Percentiles rank a stretch among this genome's conserved stretches.
Evolutionary conservation across 2,888 invertebrate species (phyloP).

Genomic region (Tenthredo amoena): DNA sequence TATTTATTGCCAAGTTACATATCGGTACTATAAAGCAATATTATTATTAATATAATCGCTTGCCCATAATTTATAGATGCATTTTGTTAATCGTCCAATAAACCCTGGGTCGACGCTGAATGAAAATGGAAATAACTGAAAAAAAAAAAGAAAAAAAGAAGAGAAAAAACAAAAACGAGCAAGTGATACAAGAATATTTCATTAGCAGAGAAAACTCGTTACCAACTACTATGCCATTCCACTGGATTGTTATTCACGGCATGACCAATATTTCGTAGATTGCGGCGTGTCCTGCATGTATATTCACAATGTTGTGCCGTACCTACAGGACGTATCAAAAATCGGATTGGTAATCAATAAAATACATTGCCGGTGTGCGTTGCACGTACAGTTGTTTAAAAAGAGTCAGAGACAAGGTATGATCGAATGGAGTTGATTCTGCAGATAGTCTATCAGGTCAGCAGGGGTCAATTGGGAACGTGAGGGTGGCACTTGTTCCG

Average conservation of each 20-base stretch:
- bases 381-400: constrained; percentile 15
- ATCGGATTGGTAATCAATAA: neutral
- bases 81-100: neutral
- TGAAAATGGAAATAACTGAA: neutral
- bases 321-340: neutral
- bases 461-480: constrained; percentile 3
- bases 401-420: neutral
- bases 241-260: constrained; percentile 12
- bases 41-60: neutral
- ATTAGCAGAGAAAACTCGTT: constrained; percentile 32
- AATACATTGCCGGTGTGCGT: neutral
- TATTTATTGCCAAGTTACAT: neutral
- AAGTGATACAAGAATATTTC: constrained; percentile 19
- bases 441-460: neutral
- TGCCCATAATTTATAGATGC: neutral
- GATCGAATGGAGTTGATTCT: neutral
- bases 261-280: neutral
- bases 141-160: neutral
- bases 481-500: neutral
- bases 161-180: neutral
- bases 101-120: neutral
- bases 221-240: neutral
- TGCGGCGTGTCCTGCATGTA: neutral
- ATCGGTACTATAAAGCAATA: neutral
- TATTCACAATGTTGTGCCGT: neutral